A percentile compares a stretch with the other conserved stretches of the same genome.
These are phyloP conservation scores for Byasa hedistus DNA, from an alignment of 2,888 invertebrate genomes.

Conservation along the genomic window DNA sequence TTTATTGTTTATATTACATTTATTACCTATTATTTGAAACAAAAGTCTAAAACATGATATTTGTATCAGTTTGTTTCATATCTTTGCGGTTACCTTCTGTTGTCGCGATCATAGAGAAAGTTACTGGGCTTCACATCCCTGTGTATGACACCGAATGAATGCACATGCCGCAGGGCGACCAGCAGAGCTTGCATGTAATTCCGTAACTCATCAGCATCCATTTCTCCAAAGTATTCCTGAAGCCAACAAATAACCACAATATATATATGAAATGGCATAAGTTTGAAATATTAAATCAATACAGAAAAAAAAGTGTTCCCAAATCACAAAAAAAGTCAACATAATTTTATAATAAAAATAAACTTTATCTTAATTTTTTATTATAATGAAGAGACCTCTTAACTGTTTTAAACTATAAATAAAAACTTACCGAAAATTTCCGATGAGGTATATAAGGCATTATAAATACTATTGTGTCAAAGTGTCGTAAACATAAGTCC, in stretches of 20 bases:
- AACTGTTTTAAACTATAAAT: no score
- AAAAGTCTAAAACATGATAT: background rate
- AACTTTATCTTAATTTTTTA: no score
- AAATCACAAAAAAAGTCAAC: no score
- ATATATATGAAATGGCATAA: no score
- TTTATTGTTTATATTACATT: no score
- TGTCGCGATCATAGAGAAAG: constrained; percentile 89
- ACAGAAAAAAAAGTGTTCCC: no score
- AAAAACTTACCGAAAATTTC: constrained; percentile 84
- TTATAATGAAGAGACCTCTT: no score
- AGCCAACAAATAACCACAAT: constrained; percentile 34
- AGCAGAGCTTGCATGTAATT: constrained; percentile 90
- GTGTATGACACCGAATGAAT: constrained; percentile 91
- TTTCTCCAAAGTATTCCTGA: constrained; percentile 86
- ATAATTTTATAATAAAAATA: no score
- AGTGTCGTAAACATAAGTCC: constrained; percentile 86
- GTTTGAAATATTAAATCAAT: no score
- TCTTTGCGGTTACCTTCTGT: constrained; percentile 67
- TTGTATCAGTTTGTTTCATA: background rate
- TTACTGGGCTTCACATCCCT: constrained; percentile 95
- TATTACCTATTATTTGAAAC: no score
- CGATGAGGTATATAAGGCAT: constrained; percentile 94
- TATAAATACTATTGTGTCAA: constrained; percentile 90
- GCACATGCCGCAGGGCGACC: constrained; percentile 88
- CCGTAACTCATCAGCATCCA: constrained; percentile 85